Base-by-base conservation (phyloP, 1,140 invertebrate species). In the Aphelinus atriplicis region DNA sequence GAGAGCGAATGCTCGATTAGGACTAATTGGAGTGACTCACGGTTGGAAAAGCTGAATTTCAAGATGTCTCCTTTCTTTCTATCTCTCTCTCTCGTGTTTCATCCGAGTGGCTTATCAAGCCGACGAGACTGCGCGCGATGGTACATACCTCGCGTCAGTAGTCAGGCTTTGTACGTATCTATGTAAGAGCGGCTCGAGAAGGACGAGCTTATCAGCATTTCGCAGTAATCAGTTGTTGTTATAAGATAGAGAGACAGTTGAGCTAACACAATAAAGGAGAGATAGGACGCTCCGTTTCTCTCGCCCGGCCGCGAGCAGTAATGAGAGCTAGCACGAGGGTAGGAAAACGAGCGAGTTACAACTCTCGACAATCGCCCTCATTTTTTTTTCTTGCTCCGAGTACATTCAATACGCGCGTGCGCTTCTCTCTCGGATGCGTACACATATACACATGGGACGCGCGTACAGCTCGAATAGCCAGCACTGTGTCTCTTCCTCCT, bases 211-310 rank as follows among this genome's bases (percentile, higher is more conserved):
- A 73, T 73, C 71, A 63, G 10, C n/a, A 46, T 26, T 73, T 65
- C 62, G 62, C 9, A 26, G 55, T 73, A 73, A 67, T 73, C 71
- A 67, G 63, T 67, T 67, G 71, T 67, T 73, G 58, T 61, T 73
- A 73, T 64, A 61, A 73, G 71, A 73, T 73, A 73, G 9, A 7
- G 42, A 45, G 47, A 66, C 4, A 42, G 51, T 45, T 53, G 50
- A 65, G 70, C 61, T 64, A 55, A 63, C 66, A 73, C 46, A 64
- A 57, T 60, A 65, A 71, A 48, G 51, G 6, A 7, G 58, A 9
- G 60, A 62, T 45, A 5, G 5, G 3, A 7, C 65, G 51, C 7
- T 7, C 46, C 10, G 50, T 10, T 42, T 67, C 26, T 7, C 43
- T 67, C 10, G 26, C 26, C 43, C 2, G 2, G n/a, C 43, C n/a